Evolutionary conservation across 2,113 vertebrate genomes (phyloP).

Genomic region (Isichthys henryi): DNA sequence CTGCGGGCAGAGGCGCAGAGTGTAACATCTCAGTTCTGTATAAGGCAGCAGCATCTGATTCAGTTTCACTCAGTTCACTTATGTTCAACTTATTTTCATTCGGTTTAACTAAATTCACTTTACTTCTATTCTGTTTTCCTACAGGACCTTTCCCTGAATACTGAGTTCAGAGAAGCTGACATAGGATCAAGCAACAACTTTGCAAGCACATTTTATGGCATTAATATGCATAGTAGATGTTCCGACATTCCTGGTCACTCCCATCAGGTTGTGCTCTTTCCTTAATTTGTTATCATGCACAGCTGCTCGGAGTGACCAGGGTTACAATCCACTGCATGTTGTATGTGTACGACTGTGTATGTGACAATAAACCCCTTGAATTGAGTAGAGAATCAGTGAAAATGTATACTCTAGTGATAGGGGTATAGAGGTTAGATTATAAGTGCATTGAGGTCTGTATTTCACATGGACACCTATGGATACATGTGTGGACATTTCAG

Average conservation of each 20-base stretch:
- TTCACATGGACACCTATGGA: background rate
- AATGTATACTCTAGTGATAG: background rate
- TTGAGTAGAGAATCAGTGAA: background rate
- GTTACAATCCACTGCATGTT: no score
- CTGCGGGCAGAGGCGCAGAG: conserved; percentile 32
- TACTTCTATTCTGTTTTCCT: background rate
- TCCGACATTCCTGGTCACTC: no score
- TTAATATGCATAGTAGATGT: background rate
- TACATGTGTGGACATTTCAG: background rate
- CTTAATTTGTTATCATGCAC: no score
- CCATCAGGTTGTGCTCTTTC: no score
- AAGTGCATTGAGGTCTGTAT: background rate
- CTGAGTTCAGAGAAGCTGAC: background rate
- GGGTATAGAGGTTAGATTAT: background rate
- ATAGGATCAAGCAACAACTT: background rate
- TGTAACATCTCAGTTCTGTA: background rate
- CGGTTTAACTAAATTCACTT: background rate
- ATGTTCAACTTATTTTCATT: background rate
- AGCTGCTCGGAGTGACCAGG: no score
- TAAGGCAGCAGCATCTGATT: background rate
- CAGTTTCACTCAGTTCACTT: background rate
- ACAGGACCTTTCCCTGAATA: background rate
- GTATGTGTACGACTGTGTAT: no score
- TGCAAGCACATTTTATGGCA: background rate
- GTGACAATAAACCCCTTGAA: no score